These are phyloP conservation scores for Neolamprologus falcicula DNA, from an alignment of 2,113 vertebrate species.

Conservation along the genomic window DNA sequence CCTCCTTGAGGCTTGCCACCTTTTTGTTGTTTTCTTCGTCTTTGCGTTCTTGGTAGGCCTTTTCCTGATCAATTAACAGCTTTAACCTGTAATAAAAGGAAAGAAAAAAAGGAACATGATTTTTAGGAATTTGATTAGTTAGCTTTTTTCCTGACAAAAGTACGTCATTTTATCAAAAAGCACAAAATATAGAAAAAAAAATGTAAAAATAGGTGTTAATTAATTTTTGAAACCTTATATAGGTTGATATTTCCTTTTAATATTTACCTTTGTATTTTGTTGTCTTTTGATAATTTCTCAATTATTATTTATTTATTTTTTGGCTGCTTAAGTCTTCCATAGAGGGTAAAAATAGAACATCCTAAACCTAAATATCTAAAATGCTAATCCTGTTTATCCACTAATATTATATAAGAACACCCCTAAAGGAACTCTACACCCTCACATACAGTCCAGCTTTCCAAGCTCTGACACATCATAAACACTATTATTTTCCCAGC, in stretches of 20 bases:
- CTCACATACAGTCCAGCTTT: background rate
- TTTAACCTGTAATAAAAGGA: constrained; percentile 80
- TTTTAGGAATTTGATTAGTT: background rate
- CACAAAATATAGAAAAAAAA: background rate
- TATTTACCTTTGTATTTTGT: background rate
- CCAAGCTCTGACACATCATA: constrained; percentile 26
- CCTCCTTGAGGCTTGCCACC: constrained; percentile 80
- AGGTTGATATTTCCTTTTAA: background rate
- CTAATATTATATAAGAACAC: background rate
- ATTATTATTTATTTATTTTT: background rate
- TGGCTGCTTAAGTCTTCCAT: background rate
- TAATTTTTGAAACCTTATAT: background rate
- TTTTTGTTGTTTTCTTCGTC: constrained; percentile 84
- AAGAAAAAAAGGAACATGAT: background rate
- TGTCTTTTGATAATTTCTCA: background rate
- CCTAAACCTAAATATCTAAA: background rate
- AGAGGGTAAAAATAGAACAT: background rate
- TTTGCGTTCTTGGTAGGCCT: constrained; percentile 77
- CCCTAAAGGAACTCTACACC: background rate
- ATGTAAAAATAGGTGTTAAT: background rate
- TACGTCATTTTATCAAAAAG: background rate
- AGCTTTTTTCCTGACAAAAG: background rate
- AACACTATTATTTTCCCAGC: constrained; percentile 36
- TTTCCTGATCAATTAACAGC: constrained; percentile 86
- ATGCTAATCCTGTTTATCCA: background rate